Base-by-base conservation (phyloP, 1,140 invertebrate species). In the Drosophila leontia region DNA sequence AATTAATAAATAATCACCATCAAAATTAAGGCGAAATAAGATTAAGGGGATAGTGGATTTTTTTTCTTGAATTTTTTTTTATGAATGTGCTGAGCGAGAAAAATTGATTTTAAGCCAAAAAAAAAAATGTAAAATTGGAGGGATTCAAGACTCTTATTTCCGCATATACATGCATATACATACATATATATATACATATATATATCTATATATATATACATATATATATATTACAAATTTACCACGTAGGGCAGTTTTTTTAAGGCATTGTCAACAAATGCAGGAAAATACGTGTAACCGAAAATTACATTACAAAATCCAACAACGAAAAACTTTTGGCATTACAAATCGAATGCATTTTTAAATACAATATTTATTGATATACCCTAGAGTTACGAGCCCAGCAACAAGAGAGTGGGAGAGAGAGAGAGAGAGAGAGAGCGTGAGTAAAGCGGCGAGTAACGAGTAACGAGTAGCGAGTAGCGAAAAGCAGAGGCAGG, bases 311-410 rank as follows among this genome's bases (percentile, higher is more conserved):
- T 88, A 90, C 86, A 90, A 83, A 91, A 91, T 82, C 75, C 60
- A 90, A 91, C 91, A 91, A 91, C 91, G 91, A 91, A 91, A 55
- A 85, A 72, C 63, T 91, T 91, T 91, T 91, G 83, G 91, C 85
- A 91, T 91, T 86, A 58, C 51, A 59, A 83, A 82, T 70, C 51
- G 51, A 85, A 91, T 87, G 82, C 85, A 91, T 91, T 91, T 91
- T 90, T 75, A 90, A 91, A 90, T 91, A 87, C 61, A 77, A 81
- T 81, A 85, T 86, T 81, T 85, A 85, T 85, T 81, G 67, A 81
- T 68, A 83, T 80, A 80, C 48, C 48, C 75, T 82, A 83, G 79
- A 35, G 47, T 62, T 83, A 79, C 23, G 35, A 53, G 62, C 53
- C 19, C 60, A 67, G 53, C 37, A 74, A n/a, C 47, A 23, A 47